A percentile compares a stretch with the other conserved stretches of the same genome.
These are phyloP conservation scores for Calonectris borealis DNA, from an alignment of 2,113 vertebrate genomes.

Conservation along the genomic window DNA sequence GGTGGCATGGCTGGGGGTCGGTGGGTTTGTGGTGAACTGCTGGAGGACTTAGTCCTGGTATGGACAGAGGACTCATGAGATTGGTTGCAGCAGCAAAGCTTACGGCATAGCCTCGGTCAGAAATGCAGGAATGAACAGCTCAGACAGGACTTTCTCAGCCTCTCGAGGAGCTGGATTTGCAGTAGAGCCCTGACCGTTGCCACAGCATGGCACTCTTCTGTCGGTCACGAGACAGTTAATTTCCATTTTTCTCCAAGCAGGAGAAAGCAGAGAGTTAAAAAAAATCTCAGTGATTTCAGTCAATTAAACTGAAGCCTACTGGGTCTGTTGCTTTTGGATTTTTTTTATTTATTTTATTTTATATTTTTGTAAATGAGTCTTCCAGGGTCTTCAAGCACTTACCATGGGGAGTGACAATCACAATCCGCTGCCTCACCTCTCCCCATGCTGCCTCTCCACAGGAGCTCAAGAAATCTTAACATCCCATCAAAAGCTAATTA, in stretches of 20 bases:
- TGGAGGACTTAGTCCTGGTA: neutral
- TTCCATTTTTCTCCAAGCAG: neutral
- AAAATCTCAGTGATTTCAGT: neutral
- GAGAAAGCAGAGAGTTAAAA: neutral
- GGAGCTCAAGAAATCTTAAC: slow-evolving; percentile 61
- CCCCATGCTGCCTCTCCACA: slow-evolving; percentile 35
- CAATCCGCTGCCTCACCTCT: slow-evolving; percentile 6
- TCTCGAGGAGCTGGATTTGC: neutral
- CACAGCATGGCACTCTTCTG: rapidly evolving
- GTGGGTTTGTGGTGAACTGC: neutral
- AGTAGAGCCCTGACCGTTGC: neutral
- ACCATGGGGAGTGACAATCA: slow-evolving; percentile 55
- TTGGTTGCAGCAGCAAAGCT: neutral
- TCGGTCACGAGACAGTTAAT: neutral
- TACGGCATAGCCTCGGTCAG: rapidly evolving
- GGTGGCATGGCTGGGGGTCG: no score
- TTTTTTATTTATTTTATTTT: slow-evolving; percentile 19
- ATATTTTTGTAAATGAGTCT: slow-evolving; percentile 48
- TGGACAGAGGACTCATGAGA: rapidly evolving
- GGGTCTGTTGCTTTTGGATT: neutral
- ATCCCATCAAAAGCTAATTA: slow-evolving; percentile 70
- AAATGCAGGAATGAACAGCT: neutral
- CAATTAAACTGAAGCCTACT: slow-evolving; percentile 24
- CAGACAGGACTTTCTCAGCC: neutral
- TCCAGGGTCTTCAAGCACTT: slow-evolving; percentile 47